Conservation (phyloP, 1,140 invertebrate genomes). For the Campoletis sonorensis region DNA sequence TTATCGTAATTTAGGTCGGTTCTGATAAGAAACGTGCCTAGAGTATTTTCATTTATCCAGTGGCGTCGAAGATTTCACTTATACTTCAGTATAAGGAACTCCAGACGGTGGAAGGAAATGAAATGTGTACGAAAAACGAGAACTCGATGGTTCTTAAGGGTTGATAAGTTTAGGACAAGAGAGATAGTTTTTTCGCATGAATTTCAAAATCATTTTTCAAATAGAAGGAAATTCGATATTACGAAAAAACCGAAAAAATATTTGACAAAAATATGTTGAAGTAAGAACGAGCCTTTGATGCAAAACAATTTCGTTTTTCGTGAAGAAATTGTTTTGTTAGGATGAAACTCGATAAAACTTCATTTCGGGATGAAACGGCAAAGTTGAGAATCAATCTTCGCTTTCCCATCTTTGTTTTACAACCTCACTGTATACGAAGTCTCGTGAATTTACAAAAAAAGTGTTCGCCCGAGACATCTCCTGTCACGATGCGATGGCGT, state of each 20-base stretch:
- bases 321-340: background rate
- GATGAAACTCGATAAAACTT: background rate
- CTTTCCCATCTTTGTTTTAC: background rate
- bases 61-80: conserved; percentile 51
- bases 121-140: background rate
- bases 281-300: conserved; percentile 1
- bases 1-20: conserved; percentile 60
- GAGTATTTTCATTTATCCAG: conserved; percentile 55
- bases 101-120: background rate
- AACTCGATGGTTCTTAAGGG: background rate
- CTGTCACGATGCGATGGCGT: background rate
- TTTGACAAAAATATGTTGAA: background rate
- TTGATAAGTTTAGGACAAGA: background rate
- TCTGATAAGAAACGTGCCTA: conserved; percentile 61
- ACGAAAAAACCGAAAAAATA: background rate
- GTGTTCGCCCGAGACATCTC: background rate
- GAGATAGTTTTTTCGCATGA: background rate
- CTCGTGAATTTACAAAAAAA: background rate
- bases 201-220: background rate
- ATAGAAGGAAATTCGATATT: background rate
- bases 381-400: background rate
- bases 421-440: background rate
- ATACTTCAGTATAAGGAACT: background rate
- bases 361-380: background rate
- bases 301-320: background rate